Percentiles rank a stretch among this genome's conserved stretches.
phyloP scores from a whole-genome alignment of 2,888 invertebrate species.

The Marasmarcha lunaedactyla region DNA sequence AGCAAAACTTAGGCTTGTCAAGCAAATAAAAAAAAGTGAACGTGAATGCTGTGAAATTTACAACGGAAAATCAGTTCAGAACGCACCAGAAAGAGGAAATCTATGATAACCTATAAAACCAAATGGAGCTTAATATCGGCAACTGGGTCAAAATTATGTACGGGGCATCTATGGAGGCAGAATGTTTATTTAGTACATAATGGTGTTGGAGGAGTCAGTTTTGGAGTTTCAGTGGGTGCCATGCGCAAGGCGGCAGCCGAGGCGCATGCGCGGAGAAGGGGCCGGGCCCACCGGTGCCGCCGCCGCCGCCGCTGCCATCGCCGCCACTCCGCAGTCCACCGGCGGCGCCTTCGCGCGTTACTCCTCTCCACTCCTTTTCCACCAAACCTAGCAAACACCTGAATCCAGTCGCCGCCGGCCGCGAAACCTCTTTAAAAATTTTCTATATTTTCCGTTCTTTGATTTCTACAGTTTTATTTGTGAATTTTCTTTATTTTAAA shows the following conservation, averaged over 20 bases:
- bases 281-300: slow-evolving; percentile 56
- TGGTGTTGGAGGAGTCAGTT: slow-evolving; percentile 68
- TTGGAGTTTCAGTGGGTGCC: slow-evolving; percentile 66
- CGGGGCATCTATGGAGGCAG: slow-evolving; percentile 46
- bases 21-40: too few relatives aligned
- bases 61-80: too few relatives aligned
- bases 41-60: too few relatives aligned
- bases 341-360: slow-evolving; percentile 54
- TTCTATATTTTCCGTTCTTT: slow-evolving; percentile 27
- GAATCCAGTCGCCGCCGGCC: slow-evolving; percentile 38
- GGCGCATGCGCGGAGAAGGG: slow-evolving; percentile 63
- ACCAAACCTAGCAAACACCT: slow-evolving; percentile 15
- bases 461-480: slow-evolving; percentile 27
- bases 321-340: slow-evolving; percentile 60
- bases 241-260: slow-evolving; percentile 40
- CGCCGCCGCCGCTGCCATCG: slow-evolving; percentile 55
- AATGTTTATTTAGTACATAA: slow-evolving; percentile 68
- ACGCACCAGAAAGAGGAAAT: too few relatives aligned
- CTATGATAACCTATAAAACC: too few relatives aligned
- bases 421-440: slow-evolving; percentile 21
- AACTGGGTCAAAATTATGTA: slow-evolving; percentile 49
- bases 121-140: slow-evolving; percentile 20
- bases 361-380: slow-evolving; percentile 26
- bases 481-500: slow-evolving; percentile 17
- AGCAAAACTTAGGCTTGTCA: too few relatives aligned